Evolutionary conservation across 2,888 invertebrate genomes (phyloP).

Genomic region (Epistrophella euchroma): DNA sequence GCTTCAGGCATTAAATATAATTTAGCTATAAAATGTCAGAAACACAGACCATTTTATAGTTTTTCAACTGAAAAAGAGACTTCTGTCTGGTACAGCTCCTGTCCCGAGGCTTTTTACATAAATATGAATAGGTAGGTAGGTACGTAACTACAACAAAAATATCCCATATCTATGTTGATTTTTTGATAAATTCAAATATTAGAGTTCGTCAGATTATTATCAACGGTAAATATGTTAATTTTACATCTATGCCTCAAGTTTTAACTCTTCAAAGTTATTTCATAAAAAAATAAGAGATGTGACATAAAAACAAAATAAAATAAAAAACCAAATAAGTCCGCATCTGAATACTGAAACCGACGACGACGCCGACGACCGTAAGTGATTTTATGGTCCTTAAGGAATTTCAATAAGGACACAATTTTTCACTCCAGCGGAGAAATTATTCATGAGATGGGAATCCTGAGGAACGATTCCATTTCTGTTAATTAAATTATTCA

Average conservation of each 20-base stretch:
- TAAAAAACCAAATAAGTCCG: conserved; percentile 3
- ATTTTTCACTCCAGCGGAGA: conserved; percentile 30
- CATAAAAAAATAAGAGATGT: conserved; percentile 21
- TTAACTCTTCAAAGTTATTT: conserved; percentile 33
- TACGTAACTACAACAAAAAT: background rate
- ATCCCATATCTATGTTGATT: background rate
- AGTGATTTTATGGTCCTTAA: conserved; percentile 65
- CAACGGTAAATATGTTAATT: background rate
- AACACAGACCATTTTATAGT: background rate
- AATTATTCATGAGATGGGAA: conserved; percentile 34
- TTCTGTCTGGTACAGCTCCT: background rate
- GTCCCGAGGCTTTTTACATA: background rate
- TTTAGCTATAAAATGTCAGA: background rate
- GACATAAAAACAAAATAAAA: conserved; percentile 12
- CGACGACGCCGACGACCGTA: conserved; percentile 5
- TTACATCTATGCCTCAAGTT: conserved; percentile 28
- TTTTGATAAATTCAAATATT: conserved; percentile 2
- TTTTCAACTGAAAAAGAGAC: background rate
- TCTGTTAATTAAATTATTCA: conserved; percentile 75
- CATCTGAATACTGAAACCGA: conserved; percentile 32
- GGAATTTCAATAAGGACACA: conserved; percentile 70
- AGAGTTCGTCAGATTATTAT: background rate
- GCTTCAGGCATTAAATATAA: background rate
- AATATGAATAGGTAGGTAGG: too few relatives aligned
- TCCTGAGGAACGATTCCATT: conserved; percentile 41